A percentile compares a stretch with the other conserved stretches of the same genome.
Evolutionary conservation across 2,113 vertebrate genomes (phyloP).

Genomic region (Rhinoderma darwinii): DNA sequence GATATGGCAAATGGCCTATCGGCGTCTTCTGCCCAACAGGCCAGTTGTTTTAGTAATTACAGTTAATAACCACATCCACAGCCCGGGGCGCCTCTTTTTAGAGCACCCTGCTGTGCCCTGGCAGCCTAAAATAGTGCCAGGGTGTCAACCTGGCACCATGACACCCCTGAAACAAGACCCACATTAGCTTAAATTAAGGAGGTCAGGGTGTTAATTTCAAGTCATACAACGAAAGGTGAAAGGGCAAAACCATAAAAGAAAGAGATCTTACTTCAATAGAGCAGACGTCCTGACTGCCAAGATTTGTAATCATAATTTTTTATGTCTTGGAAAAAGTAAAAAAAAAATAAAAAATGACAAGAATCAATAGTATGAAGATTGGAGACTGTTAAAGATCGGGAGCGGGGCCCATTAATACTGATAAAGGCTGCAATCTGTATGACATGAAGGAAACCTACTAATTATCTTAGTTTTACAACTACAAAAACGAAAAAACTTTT

Average conservation of each 20-base stretch:
- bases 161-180: neutral
- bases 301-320: conserved; percentile 43
- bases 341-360: conserved; percentile 20
- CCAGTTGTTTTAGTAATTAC: no score
- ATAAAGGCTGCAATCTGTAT: neutral
- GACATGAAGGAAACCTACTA: neutral
- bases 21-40: no score
- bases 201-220: conserved; percentile 6
- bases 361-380: conserved; percentile 19
- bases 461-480: neutral
- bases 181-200: neutral
- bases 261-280: neutral
- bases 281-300: conserved; percentile 32
- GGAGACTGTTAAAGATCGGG: conserved; percentile 12
- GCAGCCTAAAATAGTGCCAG: no score
- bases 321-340: conserved; percentile 28
- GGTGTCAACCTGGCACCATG: no score
- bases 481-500: neutral
- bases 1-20: no score
- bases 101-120: no score
- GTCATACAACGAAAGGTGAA: conserved; percentile 9
- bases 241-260: neutral
- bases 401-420: conserved; percentile 10
- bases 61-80: no score
- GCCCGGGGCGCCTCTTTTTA: no score